A percentile compares a stretch with the other conserved stretches of the same genome.
Evolutionary conservation across 2,113 vertebrate species (phyloP).

Genomic region (Brachypteracias leptosomus): DNA sequence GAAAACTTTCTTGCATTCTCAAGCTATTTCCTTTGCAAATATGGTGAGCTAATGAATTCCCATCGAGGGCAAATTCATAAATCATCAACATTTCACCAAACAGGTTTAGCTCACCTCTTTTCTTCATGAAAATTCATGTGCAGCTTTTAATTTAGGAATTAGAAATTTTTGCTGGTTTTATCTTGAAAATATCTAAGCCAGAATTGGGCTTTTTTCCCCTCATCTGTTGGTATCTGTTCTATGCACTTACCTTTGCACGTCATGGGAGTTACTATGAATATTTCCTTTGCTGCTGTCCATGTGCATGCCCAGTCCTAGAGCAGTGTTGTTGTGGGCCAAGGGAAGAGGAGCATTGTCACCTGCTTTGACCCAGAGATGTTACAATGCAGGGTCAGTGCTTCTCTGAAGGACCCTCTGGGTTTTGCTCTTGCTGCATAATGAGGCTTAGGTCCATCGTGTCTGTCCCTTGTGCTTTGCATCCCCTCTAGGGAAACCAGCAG

Average conservation of each 20-base stretch:
- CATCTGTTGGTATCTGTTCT: neutral
- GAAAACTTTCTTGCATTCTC: neutral
- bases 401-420: neutral
- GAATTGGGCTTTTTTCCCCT: neutral
- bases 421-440: neutral
- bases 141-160: neutral
- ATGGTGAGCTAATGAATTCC: neutral
- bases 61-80: neutral
- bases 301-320: neutral
- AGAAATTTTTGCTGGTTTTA: too few relatives aligned
- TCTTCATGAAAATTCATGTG: neutral
- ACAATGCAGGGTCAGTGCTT: neutral
- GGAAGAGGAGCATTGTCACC: neutral
- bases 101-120: neutral
- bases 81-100: neutral
- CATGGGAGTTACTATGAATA: neutral
- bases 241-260: neutral
- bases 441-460: neutral
- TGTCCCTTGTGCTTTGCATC: neutral
- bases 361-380: neutral
- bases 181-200: neutral
- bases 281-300: neutral
- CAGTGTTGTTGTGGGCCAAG: neutral
- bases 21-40: neutral
- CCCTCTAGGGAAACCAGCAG: neutral